These are phyloP conservation scores for Hirtodrosophila cameraria DNA, from an alignment of 2,888 invertebrate genomes.

Conservation along the genomic window DNA sequence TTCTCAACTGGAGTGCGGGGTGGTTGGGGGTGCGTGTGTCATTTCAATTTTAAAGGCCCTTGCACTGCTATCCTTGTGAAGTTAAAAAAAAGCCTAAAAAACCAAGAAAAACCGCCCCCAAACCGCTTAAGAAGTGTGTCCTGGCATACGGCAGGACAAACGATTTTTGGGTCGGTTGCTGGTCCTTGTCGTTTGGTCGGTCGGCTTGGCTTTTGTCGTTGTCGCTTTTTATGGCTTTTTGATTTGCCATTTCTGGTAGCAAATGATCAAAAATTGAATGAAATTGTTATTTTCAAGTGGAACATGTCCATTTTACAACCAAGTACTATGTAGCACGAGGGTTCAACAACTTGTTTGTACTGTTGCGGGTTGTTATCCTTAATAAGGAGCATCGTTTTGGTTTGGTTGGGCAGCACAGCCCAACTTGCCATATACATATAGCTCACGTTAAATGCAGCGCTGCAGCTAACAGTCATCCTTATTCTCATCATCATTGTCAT, in stretches of 20 bases:
- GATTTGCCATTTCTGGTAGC: slow-evolving; percentile 81
- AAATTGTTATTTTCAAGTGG: slow-evolving; percentile 80
- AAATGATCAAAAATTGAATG: slow-evolving; percentile 81
- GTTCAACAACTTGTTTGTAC: slow-evolving; percentile 53
- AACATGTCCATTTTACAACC: slow-evolving; percentile 73
- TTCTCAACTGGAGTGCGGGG: not conserved
- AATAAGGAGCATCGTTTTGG: slow-evolving; percentile 67
- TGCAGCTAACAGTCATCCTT: slow-evolving; percentile 25
- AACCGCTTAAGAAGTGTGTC: slow-evolving; percentile 65
- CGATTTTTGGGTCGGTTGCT: slow-evolving; percentile 44
- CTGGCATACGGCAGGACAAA: slow-evolving; percentile 49
- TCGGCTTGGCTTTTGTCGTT: slow-evolving; percentile 49
- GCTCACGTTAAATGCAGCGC: slow-evolving; percentile 29
- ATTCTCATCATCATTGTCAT: slow-evolving; percentile 4
- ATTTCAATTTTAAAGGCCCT: slow-evolving; percentile 77
- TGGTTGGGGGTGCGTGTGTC: slow-evolving; percentile 55
- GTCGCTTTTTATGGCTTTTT: slow-evolving; percentile 79
- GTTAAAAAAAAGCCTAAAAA: slow-evolving; percentile 21
- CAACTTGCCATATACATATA: slow-evolving; percentile 4
- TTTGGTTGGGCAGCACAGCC: slow-evolving; percentile 2
- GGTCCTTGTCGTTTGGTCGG: slow-evolving; percentile 29
- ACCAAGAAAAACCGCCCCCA: slow-evolving; percentile 51
- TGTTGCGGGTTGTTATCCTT: slow-evolving; percentile 77
- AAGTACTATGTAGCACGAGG: slow-evolving; percentile 15
- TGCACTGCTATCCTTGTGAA: slow-evolving; percentile 5